Conservation (phyloP, 2,888 invertebrate species). For the Meliscaeva auricollis region DNA sequence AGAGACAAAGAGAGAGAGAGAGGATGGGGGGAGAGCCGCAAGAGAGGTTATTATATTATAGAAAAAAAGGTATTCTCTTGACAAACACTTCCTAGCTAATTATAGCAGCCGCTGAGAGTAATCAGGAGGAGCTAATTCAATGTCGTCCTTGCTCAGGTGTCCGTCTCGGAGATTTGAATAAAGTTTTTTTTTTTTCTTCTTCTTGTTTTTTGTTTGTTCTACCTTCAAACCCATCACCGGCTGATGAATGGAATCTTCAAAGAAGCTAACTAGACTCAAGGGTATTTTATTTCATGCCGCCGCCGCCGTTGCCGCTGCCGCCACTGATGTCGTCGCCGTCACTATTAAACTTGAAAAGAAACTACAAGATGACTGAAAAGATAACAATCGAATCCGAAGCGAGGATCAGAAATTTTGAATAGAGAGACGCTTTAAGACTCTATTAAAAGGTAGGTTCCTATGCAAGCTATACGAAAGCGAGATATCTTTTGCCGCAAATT, state of each 20-base stretch:
- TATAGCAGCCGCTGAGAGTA: constrained; percentile 56
- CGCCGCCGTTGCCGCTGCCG: constrained; percentile 10
- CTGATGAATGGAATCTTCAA: constrained; percentile 68
- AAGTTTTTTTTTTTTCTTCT: constrained; percentile 31
- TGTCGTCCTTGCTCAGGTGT: constrained; percentile 72
- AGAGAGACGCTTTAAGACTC: not conserved
- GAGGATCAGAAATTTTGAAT: constrained; percentile 21
- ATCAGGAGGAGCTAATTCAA: constrained; percentile 73
- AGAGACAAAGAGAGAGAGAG: not conserved
- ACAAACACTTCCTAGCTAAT: constrained; percentile 76
- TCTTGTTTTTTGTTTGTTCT: not conserved
- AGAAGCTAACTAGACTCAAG: constrained; percentile 73
- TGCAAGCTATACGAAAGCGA: not conserved
- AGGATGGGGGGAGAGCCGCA: no score
- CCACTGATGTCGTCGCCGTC: not conserved
- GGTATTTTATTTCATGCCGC: constrained; percentile 75
- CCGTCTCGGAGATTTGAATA: constrained; percentile 54
- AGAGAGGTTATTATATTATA: not conserved
- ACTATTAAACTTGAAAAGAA: constrained; percentile 2
- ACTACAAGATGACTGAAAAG: constrained; percentile 35
- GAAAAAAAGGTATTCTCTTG: constrained; percentile 62
- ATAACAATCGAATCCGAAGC: constrained; percentile 33
- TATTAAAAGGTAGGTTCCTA: not conserved
- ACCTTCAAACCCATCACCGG: constrained; percentile 39
- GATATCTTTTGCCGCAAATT: constrained; percentile 54